These are phyloP conservation scores for Elephantulus edwardii DNA, from an alignment of 2,113 vertebrate species.

Conservation along the genomic window DNA sequence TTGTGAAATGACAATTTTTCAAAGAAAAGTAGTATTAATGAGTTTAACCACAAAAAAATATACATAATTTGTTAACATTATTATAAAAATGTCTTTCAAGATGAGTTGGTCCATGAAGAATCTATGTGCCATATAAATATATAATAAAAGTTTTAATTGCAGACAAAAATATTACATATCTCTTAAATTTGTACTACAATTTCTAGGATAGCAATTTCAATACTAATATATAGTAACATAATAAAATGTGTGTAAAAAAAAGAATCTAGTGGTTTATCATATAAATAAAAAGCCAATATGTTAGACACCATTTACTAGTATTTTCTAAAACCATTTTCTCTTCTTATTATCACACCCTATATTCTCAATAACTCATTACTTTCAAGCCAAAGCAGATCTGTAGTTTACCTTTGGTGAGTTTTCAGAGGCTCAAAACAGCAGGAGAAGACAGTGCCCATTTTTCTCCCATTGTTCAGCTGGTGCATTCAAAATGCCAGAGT, in stretches of 20 bases:
- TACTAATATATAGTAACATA: background rate
- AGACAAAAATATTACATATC: background rate
- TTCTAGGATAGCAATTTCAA: background rate
- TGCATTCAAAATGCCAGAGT: no score
- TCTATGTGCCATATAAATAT: background rate
- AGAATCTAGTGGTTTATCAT: background rate
- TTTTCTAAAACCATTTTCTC: background rate
- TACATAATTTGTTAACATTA: background rate
- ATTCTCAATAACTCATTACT: no score
- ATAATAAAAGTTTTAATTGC: constrained; percentile 18
- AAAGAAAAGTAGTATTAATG: constrained; percentile 65
- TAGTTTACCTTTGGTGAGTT: no score
- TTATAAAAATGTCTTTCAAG: constrained; percentile 2
- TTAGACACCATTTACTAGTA: background rate
- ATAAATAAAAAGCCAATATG: background rate
- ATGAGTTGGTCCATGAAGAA: background rate
- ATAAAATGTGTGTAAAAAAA: background rate
- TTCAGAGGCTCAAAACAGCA: no score
- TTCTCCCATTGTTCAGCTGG: no score
- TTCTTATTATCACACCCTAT: constrained; percentile 1
- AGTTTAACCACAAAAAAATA: background rate
- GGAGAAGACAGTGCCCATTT: no score
- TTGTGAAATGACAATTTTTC: constrained; percentile 64
- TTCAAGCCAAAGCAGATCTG: no score
- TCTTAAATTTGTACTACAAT: background rate